Evolutionary conservation across 2,888 invertebrate species (phyloP).

Genomic region (Caenorhabditis sulstoni): DNA sequence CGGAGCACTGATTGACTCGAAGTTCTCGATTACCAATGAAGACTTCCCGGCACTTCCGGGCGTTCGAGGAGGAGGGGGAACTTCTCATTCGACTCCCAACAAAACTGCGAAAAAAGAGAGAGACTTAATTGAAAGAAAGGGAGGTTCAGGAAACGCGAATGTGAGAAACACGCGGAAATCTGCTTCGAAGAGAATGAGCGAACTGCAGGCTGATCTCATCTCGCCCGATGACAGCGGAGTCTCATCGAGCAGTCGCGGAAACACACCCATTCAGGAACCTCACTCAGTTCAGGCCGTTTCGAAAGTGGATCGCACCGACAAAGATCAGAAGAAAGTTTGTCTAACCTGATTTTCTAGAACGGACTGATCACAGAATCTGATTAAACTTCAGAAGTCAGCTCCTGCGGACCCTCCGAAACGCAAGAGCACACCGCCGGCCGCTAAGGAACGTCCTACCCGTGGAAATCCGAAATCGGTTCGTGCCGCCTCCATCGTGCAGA

Average conservation of each 20-base stretch:
- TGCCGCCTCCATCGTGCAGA: not conserved
- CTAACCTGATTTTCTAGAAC: no score
- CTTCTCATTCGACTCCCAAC: constrained; percentile 20
- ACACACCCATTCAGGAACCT: constrained; percentile 6
- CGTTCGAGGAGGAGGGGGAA: constrained; percentile 12
- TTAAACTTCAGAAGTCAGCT: constrained; percentile 1
- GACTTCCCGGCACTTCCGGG: constrained; percentile 55
- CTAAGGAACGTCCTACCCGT: constrained; percentile 33
- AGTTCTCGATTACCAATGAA: constrained; percentile 53
- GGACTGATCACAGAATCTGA: not conserved
- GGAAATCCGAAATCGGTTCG: not conserved
- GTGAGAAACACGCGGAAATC: not conserved
- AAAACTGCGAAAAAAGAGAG: constrained; percentile 21
- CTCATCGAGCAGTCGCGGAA: constrained; percentile 40
- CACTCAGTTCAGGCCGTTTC: not conserved
- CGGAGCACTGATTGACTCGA: constrained; percentile 5
- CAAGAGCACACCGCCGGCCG: constrained; percentile 8
- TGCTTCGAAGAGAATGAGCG: not conserved
- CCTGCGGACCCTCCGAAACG: not conserved
- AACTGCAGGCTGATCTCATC: not conserved
- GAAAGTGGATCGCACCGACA: not conserved
- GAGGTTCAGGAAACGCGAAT: not conserved
- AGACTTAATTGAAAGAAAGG: not conserved
- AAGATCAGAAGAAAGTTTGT: not conserved
- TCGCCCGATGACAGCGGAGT: constrained; percentile 47